Percentiles rank a stretch among this genome's conserved stretches.
Evolutionary conservation across 2,113 vertebrate species (phyloP).

Genomic region (Oxygymnocypris stewartii): DNA sequence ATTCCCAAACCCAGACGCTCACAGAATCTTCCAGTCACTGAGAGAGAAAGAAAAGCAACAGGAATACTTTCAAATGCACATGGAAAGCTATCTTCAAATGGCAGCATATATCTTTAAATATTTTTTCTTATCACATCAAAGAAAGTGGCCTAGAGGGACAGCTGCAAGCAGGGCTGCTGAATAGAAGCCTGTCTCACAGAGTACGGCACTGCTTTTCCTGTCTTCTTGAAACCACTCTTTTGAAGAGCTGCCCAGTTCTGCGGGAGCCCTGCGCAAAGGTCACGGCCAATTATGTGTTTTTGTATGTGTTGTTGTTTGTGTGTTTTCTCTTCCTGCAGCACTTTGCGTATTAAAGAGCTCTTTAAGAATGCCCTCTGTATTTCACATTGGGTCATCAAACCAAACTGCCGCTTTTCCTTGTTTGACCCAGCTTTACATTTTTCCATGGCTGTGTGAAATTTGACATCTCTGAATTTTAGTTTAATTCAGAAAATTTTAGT

Average conservation of each 20-base stretch:
- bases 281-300: slow-evolving; percentile 27
- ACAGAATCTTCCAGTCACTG: slow-evolving; percentile 4
- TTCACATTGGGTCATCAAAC: slow-evolving; percentile 20
- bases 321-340: slow-evolving; percentile 3
- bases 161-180: slow-evolving; percentile 46
- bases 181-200: slow-evolving; percentile 36
- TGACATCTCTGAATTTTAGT: neutral
- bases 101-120: slow-evolving; percentile 48
- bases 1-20: neutral
- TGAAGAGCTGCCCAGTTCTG: slow-evolving; percentile 25
- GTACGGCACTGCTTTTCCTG: slow-evolving; percentile 17
- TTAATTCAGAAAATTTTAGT: neutral
- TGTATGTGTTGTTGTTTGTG: slow-evolving; percentile 29
- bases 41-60: neutral
- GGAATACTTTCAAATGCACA: neutral
- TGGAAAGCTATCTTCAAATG: neutral
- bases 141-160: slow-evolving; percentile 49
- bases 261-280: slow-evolving; percentile 19
- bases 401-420: neutral
- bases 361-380: slow-evolving; percentile 25
- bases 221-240: slow-evolving; percentile 20
- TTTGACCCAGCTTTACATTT: slow-evolving; percentile 1
- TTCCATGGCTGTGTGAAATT: neutral
- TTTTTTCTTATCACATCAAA: slow-evolving; percentile 51
- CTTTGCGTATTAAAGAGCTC: slow-evolving; percentile 32